A percentile compares a stretch with the other conserved stretches of the same genome.
These are phyloP conservation scores for Acromyrmex charruanus DNA, from an alignment of 1,140 invertebrate genomes.

Conservation along the genomic window DNA sequence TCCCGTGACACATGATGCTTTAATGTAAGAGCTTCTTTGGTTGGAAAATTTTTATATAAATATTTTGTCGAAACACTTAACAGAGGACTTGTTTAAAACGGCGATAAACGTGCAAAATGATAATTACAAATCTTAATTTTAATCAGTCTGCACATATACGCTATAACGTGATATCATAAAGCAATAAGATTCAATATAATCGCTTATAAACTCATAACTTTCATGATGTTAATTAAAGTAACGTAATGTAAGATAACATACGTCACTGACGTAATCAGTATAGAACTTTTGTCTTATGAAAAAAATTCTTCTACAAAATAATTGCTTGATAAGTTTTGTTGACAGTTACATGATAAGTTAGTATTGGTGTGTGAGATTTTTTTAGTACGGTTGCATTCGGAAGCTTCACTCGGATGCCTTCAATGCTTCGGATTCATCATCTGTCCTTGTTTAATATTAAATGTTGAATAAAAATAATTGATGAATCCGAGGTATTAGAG, in stretches of 20 bases:
- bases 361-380: background rate
- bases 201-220: background rate
- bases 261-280: background rate
- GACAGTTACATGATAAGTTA: background rate
- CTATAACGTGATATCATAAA: slow-evolving; percentile 5
- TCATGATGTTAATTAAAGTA: background rate
- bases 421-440: no score
- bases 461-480: no score
- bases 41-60: background rate
- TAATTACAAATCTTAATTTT: background rate
- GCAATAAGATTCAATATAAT: slow-evolving; percentile 23
- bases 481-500: no score
- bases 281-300: no score
- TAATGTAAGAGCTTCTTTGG: background rate
- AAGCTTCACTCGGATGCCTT: no score
- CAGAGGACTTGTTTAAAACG: background rate
- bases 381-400: no score
- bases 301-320: background rate
- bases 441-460: no score
- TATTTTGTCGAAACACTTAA: background rate
- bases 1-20: background rate
- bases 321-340: background rate
- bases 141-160: background rate
- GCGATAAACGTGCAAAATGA: background rate
- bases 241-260: background rate